A percentile compares a stretch with the other conserved stretches of the same genome.
phyloP scores from a whole-genome alignment of 2,888 invertebrate genomes.

The Agrochola lota region DNA sequence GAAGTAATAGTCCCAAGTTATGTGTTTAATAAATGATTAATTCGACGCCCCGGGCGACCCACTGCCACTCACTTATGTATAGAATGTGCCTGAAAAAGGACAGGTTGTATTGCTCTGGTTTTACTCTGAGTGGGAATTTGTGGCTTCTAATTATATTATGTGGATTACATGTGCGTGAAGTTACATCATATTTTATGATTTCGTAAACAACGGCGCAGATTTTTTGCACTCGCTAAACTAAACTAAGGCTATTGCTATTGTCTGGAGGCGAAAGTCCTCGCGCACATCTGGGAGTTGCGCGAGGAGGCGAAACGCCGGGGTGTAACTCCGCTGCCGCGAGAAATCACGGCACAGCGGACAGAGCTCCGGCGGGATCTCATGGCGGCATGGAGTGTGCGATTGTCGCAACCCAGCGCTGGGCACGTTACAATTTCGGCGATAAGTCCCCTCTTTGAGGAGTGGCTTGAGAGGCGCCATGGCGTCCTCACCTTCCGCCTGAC shows the following conservation, averaged over 20 bases:
- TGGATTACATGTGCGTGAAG: background rate
- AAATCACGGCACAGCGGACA: no score
- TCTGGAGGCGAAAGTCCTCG: no score
- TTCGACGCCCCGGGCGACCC: conserved; percentile 62
- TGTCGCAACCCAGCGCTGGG: no score
- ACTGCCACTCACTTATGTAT: conserved; percentile 58
- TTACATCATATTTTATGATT: background rate
- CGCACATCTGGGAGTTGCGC: no score
- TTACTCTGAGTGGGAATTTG: conserved; percentile 17
- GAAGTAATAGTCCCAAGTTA: conserved; percentile 62
- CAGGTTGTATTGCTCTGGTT: conserved; percentile 25
- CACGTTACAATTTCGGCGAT: no score
- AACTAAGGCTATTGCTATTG: background rate
- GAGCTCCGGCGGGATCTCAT: no score
- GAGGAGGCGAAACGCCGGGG: no score
- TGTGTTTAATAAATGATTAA: conserved; percentile 73
- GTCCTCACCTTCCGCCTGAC: no score
- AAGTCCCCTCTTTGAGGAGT: no score
- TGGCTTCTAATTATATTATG: conserved; percentile 26
- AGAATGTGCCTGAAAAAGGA: conserved; percentile 58
- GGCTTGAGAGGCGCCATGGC: no score
- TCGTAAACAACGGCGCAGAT: background rate
- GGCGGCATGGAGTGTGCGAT: no score
- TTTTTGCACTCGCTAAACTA: background rate
- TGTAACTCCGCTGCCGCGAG: no score